Conservation (phyloP, 1,140 invertebrate genomes). For the Telenomus remus region DNA sequence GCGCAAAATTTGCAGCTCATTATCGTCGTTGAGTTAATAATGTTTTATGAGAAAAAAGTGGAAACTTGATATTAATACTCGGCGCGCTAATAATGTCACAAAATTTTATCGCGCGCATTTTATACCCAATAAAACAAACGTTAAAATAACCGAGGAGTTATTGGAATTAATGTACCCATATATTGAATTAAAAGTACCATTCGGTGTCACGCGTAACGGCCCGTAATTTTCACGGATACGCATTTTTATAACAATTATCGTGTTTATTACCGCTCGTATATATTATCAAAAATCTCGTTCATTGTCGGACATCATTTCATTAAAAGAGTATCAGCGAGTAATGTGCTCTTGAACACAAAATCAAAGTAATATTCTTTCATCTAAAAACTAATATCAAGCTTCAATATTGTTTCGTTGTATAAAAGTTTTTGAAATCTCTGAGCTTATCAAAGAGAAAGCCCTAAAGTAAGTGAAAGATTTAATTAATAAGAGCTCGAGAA, state of each 20-base stretch:
- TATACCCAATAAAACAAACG: conserved; percentile 4
- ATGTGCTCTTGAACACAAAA: conserved; percentile 15
- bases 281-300: conserved; percentile 15
- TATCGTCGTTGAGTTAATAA: not conserved
- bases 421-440: conserved; percentile 10
- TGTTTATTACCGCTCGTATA: conserved; percentile 13
- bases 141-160: conserved; percentile 5
- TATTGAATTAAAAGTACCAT: conserved; percentile 4
- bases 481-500: conserved; percentile 7
- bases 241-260: conserved; percentile 21
- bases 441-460: conserved; percentile 5
- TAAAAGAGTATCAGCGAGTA: conserved; percentile 22
- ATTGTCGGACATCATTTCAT: conserved; percentile 31
- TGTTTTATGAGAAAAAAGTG: conserved; percentile 19
- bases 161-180: not conserved
- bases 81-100: conserved; percentile 10
- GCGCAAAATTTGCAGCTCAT: not conserved
- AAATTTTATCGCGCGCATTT: conserved; percentile 9
- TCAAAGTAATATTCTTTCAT: conserved; percentile 24
- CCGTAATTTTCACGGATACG: not conserved
- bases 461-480: conserved; percentile 18
- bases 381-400: conserved; percentile 22
- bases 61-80: conserved; percentile 5
- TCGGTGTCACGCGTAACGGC: conserved; percentile 3
- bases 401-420: conserved; percentile 14